Conservation (phyloP, 2,113 vertebrate genomes). For the Semicossyphus pulcher region DNA sequence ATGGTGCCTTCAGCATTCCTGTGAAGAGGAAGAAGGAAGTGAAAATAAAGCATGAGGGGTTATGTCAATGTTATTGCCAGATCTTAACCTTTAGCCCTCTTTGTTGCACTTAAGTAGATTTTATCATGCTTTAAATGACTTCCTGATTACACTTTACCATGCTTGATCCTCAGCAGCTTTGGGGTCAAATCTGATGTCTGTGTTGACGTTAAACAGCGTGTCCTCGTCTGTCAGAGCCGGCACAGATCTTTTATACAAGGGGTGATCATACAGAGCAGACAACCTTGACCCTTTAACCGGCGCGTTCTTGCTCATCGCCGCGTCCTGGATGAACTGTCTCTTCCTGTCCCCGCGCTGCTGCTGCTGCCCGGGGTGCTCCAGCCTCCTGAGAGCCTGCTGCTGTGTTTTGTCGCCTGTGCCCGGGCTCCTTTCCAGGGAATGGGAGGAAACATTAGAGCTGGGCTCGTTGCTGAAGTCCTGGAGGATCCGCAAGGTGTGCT, state of each 20-base stretch:
- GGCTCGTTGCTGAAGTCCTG: slow-evolving; percentile 96
- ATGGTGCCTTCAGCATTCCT: slow-evolving; percentile 89
- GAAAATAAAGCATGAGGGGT: background rate
- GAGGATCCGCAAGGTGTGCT: slow-evolving; percentile 93
- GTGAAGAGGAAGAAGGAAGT: background rate
- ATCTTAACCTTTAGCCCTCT: background rate
- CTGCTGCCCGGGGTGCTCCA: slow-evolving; percentile 64
- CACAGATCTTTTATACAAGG: slow-evolving; percentile 84
- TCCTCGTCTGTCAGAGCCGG: slow-evolving; percentile 89
- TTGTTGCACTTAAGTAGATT: background rate
- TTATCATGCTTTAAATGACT: background rate
- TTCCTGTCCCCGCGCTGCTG: slow-evolving; percentile 64
- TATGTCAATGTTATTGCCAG: slow-evolving; percentile 28
- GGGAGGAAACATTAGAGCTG: slow-evolving; percentile 89
- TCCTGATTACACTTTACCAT: slow-evolving; percentile 82
- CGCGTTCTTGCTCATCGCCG: slow-evolving; percentile 27
- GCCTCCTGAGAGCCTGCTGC: slow-evolving; percentile 49
- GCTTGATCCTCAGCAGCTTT: slow-evolving; percentile 89
- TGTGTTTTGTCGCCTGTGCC: slow-evolving; percentile 63
- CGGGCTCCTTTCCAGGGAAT: slow-evolving; percentile 86
- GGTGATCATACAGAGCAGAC: slow-evolving; percentile 88
- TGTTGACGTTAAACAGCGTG: slow-evolving; percentile 94
- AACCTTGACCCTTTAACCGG: slow-evolving; percentile 80
- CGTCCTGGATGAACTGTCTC: slow-evolving; percentile 71
- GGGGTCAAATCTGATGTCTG: slow-evolving; percentile 94